Evolutionary conservation across 2,888 invertebrate species (phyloP).

Genomic region (Yponomeuta cagnagella): DNA sequence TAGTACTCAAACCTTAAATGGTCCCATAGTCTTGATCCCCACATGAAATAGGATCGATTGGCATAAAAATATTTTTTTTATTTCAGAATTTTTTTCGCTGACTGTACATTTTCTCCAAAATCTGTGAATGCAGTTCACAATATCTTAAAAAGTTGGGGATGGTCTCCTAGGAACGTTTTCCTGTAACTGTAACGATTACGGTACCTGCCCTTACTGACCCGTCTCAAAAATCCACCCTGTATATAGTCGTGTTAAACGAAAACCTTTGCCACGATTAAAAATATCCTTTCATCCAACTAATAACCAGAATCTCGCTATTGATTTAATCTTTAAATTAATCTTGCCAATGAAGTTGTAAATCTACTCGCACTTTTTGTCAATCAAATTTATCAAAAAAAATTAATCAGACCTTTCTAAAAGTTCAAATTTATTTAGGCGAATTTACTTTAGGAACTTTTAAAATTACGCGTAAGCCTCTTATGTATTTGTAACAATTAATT

Average conservation of each 20-base stretch:
- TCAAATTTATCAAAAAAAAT: background rate
- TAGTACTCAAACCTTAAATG: too few species aligned
- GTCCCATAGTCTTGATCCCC: too few species aligned
- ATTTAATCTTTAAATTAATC: conserved; percentile 15
- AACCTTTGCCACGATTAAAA: background rate
- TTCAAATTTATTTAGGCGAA: conserved; percentile 14
- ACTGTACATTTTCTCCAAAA: too few species aligned
- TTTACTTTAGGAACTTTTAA: conserved; percentile 19
- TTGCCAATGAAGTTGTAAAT: conserved; percentile 17
- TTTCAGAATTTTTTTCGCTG: too few species aligned
- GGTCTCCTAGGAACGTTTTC: too few species aligned
- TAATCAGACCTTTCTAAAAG: background rate
- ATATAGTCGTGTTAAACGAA: background rate
- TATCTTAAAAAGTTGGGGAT: too few species aligned
- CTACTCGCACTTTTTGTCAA: background rate
- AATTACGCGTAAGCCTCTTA: conserved; percentile 52
- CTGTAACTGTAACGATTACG: too few species aligned
- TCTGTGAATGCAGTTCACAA: too few species aligned
- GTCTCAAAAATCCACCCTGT: too few species aligned
- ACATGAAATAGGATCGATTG: too few species aligned
- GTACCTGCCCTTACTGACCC: too few species aligned
- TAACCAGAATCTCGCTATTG: background rate
- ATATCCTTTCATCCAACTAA: background rate
- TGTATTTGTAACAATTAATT: conserved; percentile 38
- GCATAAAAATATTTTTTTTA: too few species aligned